Evolutionary conservation across 2,113 vertebrate species (phyloP).

Genomic region (Cebidichthys violaceus): DNA sequence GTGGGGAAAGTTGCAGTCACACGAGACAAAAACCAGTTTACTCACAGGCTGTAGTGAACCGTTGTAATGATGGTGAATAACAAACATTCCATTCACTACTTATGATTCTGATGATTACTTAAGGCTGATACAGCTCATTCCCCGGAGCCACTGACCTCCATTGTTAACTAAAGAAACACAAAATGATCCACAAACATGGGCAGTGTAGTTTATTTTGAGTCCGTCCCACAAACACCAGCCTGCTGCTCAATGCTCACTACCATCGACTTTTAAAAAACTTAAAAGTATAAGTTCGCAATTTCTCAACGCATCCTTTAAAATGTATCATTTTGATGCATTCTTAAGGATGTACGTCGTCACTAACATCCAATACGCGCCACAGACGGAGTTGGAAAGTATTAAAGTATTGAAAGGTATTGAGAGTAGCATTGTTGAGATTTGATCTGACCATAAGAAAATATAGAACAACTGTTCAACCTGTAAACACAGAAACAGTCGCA

Average conservation of each 20-base stretch:
- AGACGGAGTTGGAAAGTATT: neutral
- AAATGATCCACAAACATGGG: neutral
- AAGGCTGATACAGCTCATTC: neutral
- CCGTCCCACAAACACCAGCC: neutral
- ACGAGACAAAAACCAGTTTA: neutral
- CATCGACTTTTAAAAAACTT: too few relatives aligned
- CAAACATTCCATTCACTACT: neutral
- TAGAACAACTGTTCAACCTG: neutral
- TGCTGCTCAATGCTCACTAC: neutral
- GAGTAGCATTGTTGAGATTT: neutral
- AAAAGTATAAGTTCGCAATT: too few relatives aligned
- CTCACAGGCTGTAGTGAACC: neutral
- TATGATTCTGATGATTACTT: neutral
- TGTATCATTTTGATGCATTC: neutral
- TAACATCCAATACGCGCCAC: neutral
- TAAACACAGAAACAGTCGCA: neutral
- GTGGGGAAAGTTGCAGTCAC: conserved; percentile 2
- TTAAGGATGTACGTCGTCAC: neutral
- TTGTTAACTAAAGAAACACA: neutral
- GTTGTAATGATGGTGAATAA: neutral
- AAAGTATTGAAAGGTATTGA: neutral
- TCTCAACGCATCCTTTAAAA: neutral
- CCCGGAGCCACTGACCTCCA: neutral
- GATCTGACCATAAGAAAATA: neutral
- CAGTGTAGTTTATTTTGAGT: neutral